These are phyloP conservation scores for Nesoenas mayeri DNA, from an alignment of 2,113 vertebrate genomes.

Conservation along the genomic window DNA sequence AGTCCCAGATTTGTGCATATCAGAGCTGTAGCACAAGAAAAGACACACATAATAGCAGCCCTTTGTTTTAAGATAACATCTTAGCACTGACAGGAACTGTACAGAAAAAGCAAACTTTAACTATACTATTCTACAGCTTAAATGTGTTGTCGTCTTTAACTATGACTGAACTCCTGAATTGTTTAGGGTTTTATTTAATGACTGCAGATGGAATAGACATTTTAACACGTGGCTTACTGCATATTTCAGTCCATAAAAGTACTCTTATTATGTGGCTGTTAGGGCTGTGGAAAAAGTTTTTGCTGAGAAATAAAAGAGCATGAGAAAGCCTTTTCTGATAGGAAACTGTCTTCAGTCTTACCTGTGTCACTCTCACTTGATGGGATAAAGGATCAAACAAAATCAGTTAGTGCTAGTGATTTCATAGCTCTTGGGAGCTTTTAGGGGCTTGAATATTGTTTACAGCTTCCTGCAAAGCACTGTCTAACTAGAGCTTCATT, in stretches of 20 bases:
- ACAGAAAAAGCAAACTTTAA: neutral
- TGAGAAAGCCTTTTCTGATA: neutral
- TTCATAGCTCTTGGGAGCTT: neutral
- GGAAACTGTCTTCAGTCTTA: neutral
- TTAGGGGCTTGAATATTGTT: neutral
- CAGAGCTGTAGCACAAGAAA: neutral
- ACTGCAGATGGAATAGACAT: neutral
- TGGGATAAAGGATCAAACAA: neutral
- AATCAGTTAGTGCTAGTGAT: neutral
- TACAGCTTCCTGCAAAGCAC: neutral
- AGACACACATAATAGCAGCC: fast-evolving
- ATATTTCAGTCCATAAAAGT: neutral
- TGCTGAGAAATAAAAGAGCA: neutral
- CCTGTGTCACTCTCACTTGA: neutral
- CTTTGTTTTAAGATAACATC: neutral
- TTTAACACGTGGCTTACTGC: neutral
- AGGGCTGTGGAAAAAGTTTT: neutral
- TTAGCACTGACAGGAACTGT: neutral
- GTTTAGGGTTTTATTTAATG: neutral
- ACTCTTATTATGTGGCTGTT: neutral
- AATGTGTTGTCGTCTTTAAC: neutral
- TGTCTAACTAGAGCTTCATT: neutral
- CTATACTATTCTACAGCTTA: neutral
- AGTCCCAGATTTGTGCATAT: neutral
- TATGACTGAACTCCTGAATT: neutral